phyloP scores from a whole-genome alignment of 2,888 invertebrate species.

The Drosophila mulleri region DNA sequence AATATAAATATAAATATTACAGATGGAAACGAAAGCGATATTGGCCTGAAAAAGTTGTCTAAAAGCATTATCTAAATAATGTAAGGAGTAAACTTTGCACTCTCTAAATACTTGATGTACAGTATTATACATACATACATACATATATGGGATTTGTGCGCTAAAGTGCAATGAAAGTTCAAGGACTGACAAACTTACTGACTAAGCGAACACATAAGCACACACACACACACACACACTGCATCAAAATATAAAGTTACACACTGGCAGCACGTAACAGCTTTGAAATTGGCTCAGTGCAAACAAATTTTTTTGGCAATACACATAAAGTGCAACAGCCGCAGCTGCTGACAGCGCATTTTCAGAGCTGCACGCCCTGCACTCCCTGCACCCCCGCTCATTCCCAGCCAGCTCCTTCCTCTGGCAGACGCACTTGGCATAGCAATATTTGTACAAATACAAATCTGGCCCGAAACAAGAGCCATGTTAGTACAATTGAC shows the following conservation, averaged over 20 bases:
- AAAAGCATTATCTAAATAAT: neutral
- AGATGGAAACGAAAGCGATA: neutral
- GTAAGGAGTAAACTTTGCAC: neutral
- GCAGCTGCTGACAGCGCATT: slow-evolving; percentile 39
- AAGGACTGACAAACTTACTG: slow-evolving; percentile 54
- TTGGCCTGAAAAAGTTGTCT: neutral
- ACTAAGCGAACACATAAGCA: neutral
- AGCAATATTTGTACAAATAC: slow-evolving; percentile 23
- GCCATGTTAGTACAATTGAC: slow-evolving; percentile 46
- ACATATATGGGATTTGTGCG: slow-evolving; percentile 13
- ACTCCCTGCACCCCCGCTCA: neutral
- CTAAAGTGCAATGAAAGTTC: slow-evolving; percentile 51
- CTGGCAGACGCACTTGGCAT: slow-evolving; percentile 42
- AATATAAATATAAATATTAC: slow-evolving; percentile 19
- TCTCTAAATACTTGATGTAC: neutral
- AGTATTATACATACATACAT: no score
- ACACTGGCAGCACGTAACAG: neutral
- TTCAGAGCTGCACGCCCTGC: neutral
- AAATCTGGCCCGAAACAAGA: slow-evolving; percentile 41
- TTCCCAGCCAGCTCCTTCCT: neutral
- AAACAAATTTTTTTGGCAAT: slow-evolving; percentile 38
- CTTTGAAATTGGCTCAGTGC: slow-evolving; percentile 30
- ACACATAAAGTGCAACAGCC: slow-evolving; percentile 55
- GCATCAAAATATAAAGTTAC: neutral
- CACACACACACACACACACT: no score